A percentile compares a stretch with the other conserved stretches of the same genome.
Evolutionary conservation across 2,888 invertebrate genomes (phyloP).

Genomic region (Hedychridium roseum): DNA sequence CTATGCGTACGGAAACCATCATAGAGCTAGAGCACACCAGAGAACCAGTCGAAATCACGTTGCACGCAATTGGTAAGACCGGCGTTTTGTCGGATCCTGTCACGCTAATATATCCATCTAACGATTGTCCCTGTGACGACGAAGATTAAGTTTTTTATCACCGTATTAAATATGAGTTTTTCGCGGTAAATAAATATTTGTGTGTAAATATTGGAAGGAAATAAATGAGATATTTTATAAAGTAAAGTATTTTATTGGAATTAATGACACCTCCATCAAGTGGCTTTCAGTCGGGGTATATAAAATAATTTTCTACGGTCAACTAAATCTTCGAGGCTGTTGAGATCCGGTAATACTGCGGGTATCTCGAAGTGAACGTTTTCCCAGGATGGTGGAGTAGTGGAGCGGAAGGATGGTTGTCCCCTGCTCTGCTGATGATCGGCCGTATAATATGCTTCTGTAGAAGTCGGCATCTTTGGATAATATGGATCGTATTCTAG

Average conservation of each 20-base stretch:
- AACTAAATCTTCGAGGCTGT: slow-evolving; percentile 51
- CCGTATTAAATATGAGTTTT: too few species aligned
- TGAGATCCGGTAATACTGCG: slow-evolving; percentile 51
- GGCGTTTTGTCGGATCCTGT: slow-evolving; percentile 24
- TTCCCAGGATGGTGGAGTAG: slow-evolving; percentile 11
- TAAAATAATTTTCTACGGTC: slow-evolving; percentile 54
- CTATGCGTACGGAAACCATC: slow-evolving; percentile 28
- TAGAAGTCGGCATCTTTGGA: slow-evolving; percentile 43
- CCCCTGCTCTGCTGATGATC: slow-evolving; percentile 20
- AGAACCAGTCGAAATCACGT: slow-evolving; percentile 17
- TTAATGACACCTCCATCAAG: slow-evolving; percentile 8
- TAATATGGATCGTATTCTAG: slow-evolving; percentile 55
- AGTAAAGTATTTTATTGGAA: too few species aligned
- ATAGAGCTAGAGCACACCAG: slow-evolving; percentile 18
- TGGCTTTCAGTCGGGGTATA: slow-evolving; percentile 44
- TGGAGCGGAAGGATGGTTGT: slow-evolving; percentile 12
- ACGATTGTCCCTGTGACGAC: too few species aligned
- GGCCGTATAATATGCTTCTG: slow-evolving; percentile 51
- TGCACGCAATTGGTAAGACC: slow-evolving; percentile 23
- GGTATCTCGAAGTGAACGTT: slow-evolving; percentile 46
- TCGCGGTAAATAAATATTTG: too few species aligned
- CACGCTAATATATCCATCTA: slow-evolving; percentile 16
- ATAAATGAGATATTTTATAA: too few species aligned
- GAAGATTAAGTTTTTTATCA: too few species aligned
- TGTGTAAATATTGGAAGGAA: too few species aligned